phyloP scores from a whole-genome alignment of 1,140 invertebrate species.

The Schmidtea mediterranea region DNA sequence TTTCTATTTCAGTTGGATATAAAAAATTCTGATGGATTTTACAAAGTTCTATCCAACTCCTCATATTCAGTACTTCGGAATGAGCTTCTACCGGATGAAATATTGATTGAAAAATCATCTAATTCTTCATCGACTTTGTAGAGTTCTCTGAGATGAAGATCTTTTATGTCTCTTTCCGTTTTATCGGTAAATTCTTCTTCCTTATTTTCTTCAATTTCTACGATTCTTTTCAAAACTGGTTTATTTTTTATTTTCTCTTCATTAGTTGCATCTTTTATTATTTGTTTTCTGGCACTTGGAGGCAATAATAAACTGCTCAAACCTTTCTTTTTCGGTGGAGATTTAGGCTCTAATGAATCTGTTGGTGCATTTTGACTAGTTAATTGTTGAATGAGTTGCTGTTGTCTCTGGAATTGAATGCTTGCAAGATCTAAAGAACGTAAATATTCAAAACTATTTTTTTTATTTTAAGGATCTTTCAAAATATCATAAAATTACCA shows the following conservation, averaged over 20 bases:
- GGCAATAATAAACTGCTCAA: conserved; percentile 3
- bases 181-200: background rate
- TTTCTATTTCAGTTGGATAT: too few species aligned
- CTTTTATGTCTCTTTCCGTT: background rate
- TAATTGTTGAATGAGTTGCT: too few species aligned
- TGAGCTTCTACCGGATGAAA: background rate
- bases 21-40: too few species aligned
- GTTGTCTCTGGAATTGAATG: too few species aligned
- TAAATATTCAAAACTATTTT: too few species aligned
- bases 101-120: background rate
- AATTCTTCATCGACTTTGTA: conserved; percentile 3
- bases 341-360: background rate
- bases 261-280: background rate
- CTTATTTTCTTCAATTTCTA: background rate
- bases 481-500: too few species aligned
- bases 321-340: background rate
- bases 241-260: too few species aligned
- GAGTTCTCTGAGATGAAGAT: conserved; percentile 1
- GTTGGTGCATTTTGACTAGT: too few species aligned
- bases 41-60: too few species aligned
- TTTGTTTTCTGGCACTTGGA: background rate
- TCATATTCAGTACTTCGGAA: too few species aligned
- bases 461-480: too few species aligned
- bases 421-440: too few species aligned
- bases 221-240: background rate